Evolutionary conservation across 2,888 invertebrate genomes (phyloP).

Genomic region (Rhagonycha lutea): DNA sequence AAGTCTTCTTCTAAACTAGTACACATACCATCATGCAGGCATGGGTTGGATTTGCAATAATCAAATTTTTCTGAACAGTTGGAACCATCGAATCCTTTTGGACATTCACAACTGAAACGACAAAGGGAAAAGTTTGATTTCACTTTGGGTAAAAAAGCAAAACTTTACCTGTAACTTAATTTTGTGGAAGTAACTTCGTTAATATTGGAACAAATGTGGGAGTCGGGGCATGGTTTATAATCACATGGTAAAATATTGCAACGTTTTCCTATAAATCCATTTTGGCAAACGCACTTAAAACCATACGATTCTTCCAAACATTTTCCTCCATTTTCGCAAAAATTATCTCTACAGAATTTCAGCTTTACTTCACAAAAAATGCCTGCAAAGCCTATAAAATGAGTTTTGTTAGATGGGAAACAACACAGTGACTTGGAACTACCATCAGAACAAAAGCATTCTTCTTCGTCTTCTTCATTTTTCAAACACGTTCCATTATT

Average conservation of each 20-base stretch:
- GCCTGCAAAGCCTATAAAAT: conserved; percentile 46
- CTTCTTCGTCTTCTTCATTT: conserved; percentile 51
- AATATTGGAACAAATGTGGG: conserved; percentile 56
- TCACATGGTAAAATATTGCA: conserved; percentile 64
- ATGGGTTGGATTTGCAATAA: conserved; percentile 55
- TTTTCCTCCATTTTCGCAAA: conserved; percentile 54
- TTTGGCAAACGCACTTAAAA: conserved; percentile 57
- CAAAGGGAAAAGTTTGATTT: not conserved
- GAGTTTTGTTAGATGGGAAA: not conserved
- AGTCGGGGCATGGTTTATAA: conserved; percentile 58
- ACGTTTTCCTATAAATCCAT: conserved; percentile 59
- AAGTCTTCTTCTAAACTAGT: conserved; percentile 45
- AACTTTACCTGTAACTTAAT: conserved; percentile 52
- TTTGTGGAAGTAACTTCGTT: conserved; percentile 51
- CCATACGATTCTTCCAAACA: conserved; percentile 51
- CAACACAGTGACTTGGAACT: not conserved
- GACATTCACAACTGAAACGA: conserved; percentile 59
- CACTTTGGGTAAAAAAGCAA: not conserved
- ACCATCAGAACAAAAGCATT: conserved; percentile 53
- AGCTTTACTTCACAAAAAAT: conserved; percentile 45
- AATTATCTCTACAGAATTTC: conserved; percentile 40
- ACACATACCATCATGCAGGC: conserved; percentile 54
- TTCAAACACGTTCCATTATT: conserved; percentile 60
- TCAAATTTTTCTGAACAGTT: conserved; percentile 57
- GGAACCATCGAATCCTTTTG: conserved; percentile 58